Conservation (phyloP, 2,113 vertebrate species). For the Rana temporaria region DNA sequence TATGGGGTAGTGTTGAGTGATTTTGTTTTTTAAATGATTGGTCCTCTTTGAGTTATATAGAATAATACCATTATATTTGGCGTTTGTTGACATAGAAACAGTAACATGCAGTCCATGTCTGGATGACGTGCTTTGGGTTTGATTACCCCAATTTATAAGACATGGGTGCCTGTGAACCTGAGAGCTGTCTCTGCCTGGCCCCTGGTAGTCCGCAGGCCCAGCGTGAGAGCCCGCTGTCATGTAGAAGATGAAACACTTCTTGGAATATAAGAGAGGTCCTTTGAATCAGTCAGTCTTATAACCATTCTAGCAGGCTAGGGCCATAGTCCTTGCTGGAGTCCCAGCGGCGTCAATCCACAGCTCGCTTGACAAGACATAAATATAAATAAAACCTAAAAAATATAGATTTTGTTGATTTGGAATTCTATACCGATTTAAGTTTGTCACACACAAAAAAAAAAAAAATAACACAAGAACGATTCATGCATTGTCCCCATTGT, state of each 20-base stretch:
- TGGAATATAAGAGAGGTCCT: not conserved
- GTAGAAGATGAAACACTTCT: conserved; percentile 30
- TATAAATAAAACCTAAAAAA: not conserved
- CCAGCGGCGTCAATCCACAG: not conserved
- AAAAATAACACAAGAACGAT: too few relatives aligned
- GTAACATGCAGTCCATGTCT: not conserved
- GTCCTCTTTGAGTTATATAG: too few relatives aligned
- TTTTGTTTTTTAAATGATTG: too few relatives aligned
- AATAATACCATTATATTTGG: too few relatives aligned
- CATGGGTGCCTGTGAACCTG: not conserved
- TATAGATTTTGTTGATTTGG: too few relatives aligned
- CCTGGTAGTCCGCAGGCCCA: not conserved
- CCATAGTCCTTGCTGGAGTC: not conserved
- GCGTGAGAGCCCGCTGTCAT: not conserved
- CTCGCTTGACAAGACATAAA: not conserved
- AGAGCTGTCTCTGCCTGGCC: not conserved
- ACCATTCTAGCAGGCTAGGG: not conserved
- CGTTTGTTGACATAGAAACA: too few relatives aligned
- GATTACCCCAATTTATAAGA: not conserved
- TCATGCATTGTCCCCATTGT: too few relatives aligned
- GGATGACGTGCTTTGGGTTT: not conserved
- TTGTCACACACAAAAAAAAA: too few relatives aligned
- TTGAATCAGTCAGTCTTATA: conserved; percentile 8
- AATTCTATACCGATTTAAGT: too few relatives aligned
- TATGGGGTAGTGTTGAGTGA: too few relatives aligned